These are phyloP conservation scores for Apodemia zela DNA, from an alignment of 2,888 invertebrate species.

Conservation along the genomic window DNA sequence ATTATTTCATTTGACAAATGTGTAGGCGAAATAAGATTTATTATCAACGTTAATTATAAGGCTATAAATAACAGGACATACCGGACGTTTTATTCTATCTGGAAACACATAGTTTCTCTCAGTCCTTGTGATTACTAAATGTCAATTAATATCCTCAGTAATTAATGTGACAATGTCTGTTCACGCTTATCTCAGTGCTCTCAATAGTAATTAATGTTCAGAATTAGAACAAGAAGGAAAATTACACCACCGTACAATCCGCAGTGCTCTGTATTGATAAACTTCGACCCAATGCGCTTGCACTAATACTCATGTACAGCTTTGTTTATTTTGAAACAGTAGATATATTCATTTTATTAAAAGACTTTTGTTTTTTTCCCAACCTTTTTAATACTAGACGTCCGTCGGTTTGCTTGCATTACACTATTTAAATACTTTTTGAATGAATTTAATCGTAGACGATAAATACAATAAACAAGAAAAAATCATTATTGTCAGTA, in stretches of 20 bases:
- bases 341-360: background rate
- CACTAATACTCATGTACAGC: conserved; percentile 22
- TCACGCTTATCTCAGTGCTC: conserved; percentile 29
- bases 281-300: conserved; percentile 46
- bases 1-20: background rate
- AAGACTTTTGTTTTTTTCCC: too few species aligned
- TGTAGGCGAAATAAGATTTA: background rate
- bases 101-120: background rate
- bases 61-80: background rate
- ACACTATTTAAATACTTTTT: too few species aligned
- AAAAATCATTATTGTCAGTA: too few species aligned
- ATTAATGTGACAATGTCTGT: conserved; percentile 10
- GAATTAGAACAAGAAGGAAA: conserved; percentile 69
- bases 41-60: background rate
- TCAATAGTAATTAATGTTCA: conserved; percentile 47
- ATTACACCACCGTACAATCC: conserved; percentile 45
- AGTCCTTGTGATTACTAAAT: conserved; percentile 13
- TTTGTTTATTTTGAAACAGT: background rate
- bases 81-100: background rate
- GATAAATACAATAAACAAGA: too few species aligned
- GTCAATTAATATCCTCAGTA: conserved; percentile 20
- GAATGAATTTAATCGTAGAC: too few species aligned
- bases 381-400: too few species aligned
- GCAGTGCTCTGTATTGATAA: conserved; percentile 48
- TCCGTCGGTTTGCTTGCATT: too few species aligned